phyloP scores from a whole-genome alignment of 1,140 invertebrate genomes.

The Aphis craccivora region DNA sequence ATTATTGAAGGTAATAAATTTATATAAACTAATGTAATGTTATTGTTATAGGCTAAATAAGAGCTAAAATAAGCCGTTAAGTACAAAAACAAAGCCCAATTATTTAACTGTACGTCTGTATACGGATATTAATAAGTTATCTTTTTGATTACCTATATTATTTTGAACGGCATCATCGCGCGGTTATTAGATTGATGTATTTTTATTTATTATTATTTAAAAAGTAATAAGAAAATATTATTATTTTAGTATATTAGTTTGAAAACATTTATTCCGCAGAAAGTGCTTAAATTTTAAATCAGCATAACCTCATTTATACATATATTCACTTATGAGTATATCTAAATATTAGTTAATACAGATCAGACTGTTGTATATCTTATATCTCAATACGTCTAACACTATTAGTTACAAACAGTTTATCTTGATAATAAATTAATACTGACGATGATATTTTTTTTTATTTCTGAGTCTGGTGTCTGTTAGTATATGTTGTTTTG shows the following conservation, averaged over 20 bases:
- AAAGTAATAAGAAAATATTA: not conserved
- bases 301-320: not conserved
- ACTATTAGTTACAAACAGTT: not conserved
- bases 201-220: not conserved
- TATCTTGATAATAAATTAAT: not conserved
- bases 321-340: too few species aligned
- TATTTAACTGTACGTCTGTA: not conserved
- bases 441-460: not conserved
- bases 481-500: not conserved
- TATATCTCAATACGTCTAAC: too few species aligned
- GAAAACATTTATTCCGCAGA: too few species aligned
- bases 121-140: not conserved
- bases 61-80: not conserved
- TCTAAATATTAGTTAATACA: too few species aligned
- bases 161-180: not conserved
- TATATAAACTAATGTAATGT: not conserved
- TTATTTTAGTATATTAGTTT: not conserved
- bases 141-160: not conserved
- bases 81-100: not conserved
- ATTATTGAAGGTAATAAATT: not conserved
- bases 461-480: not conserved
- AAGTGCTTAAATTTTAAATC: not conserved
- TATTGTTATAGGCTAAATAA: not conserved
- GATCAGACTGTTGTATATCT: too few species aligned
- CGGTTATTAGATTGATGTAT: not conserved